Evolutionary conservation across 2,888 invertebrate species (phyloP), one percentile per base, ranked within the genome.

Genomic region (Ormia ochracea): DNA sequence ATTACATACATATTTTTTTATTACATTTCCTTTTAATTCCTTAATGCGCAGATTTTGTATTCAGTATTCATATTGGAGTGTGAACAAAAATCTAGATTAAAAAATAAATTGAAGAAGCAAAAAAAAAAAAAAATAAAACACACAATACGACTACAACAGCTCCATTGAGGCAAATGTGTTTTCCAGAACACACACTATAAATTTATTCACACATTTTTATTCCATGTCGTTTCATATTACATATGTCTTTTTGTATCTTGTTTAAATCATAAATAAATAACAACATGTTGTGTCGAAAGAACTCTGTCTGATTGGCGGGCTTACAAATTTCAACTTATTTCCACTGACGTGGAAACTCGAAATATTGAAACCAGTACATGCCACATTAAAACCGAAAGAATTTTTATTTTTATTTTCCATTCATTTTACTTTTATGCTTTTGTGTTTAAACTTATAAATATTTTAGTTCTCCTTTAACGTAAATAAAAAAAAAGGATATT

Each of bases 211-310:
- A 12, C n/a, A 36, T 31, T 14, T 33, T 19, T 54, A 23, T 52
- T 52, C 33, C 54, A 43, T 63, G 61, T 52, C 12, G 12, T 17
- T 61, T 17, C 23, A 4, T 43, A 12, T 52, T 52, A 52, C 41
- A 50, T 52, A 23, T 52, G 21, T 61, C 2, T 21, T 23, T 12
- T 36, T 61, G 38, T 61, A 26, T 50, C n/a, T 43, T 26, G 26
- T 52, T 23, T 19, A 26, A 52, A 63, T 63, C 52, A 63, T 72
- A 63, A 66, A 66, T 66, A 66, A 74, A 74, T 66, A 66, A 58
- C 31, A 63, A n/a, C n/a, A 59, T 31, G 58, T 63, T 74, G 12
- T 23, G 23, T 14, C 19, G 41, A 33, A 17, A 17, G 10, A 52
- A 7, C 65, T 65, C 12, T 58, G 4, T 38, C 65, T 41, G 28